These are phyloP conservation scores for Macrocentrus cingulum DNA, from an alignment of 1,140 invertebrate genomes.

Conservation along the genomic window DNA sequence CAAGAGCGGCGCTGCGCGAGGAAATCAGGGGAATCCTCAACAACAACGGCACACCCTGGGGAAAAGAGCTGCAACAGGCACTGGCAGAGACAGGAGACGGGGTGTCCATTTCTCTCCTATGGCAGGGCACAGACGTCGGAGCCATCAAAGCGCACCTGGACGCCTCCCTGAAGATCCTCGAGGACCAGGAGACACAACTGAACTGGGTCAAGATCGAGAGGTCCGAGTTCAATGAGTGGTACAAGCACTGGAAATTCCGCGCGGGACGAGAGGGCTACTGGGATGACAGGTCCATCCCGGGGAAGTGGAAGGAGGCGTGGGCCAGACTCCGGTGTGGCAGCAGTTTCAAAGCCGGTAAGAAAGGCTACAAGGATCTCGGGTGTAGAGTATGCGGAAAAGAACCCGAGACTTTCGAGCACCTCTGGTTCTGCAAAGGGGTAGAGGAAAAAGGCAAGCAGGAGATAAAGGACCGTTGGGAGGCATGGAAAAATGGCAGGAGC, in stretches of 20 bases:
- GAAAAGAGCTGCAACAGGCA: neutral
- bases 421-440: no score
- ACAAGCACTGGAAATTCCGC: neutral
- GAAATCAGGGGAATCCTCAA: constrained; percentile 12
- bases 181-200: neutral
- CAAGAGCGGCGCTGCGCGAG: constrained; percentile 6
- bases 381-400: constrained; percentile 6
- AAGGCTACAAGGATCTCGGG: neutral
- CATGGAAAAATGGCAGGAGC: no score
- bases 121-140: neutral
- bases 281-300: constrained; percentile 1
- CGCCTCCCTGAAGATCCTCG: neutral
- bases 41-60: constrained; percentile 6
- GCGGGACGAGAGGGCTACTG: constrained; percentile 12
- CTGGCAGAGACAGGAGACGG: neutral
- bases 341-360: constrained; percentile 12
- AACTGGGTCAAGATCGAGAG: constrained; percentile 1
- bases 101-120: neutral
- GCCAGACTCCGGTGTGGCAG: constrained; percentile 27
- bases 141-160: neutral
- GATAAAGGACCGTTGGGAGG: no score
- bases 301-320: constrained; percentile 18
- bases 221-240: neutral
- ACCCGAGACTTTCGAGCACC: no score
- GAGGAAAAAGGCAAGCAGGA: no score